Conservation (phyloP, 2,888 invertebrate species). For the Diachrysia chrysitis region DNA sequence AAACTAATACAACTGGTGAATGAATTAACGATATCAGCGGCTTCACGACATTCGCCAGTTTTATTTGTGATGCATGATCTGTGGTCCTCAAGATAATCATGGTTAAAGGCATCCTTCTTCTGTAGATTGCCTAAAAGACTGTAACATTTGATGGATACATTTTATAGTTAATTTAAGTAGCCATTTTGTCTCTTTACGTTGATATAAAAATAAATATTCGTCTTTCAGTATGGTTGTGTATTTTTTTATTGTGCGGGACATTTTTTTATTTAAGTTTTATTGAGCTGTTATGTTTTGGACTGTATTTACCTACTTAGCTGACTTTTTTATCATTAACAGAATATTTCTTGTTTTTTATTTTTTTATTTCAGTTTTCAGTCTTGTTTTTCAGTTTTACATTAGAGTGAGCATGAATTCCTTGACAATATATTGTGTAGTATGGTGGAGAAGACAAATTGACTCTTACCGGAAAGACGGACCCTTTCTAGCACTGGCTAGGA, state of each 20-base stretch:
- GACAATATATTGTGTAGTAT: too few relatives aligned
- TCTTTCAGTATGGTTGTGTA: constrained; percentile 48
- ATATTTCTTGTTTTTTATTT: too few relatives aligned
- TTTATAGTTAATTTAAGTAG: constrained; percentile 58
- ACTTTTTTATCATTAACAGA: not conserved
- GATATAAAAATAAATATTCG: constrained; percentile 48
- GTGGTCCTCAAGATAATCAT: constrained; percentile 67
- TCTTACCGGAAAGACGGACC: too few relatives aligned
- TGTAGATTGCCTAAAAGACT: constrained; percentile 49
- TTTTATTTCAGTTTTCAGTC: too few relatives aligned
- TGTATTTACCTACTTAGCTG: not conserved
- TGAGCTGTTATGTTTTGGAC: not conserved
- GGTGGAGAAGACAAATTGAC: too few relatives aligned
- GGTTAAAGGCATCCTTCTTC: constrained; percentile 62
- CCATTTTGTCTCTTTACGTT: constrained; percentile 48
- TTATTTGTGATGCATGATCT: constrained; percentile 37
- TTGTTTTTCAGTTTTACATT: too few relatives aligned
- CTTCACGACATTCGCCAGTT: too few relatives aligned
- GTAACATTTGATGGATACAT: constrained; percentile 48
- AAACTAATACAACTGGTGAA: too few relatives aligned
- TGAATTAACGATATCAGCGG: too few relatives aligned
- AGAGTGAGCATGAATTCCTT: too few relatives aligned
- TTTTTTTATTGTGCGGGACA: constrained; percentile 52
- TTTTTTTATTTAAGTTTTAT: constrained; percentile 28
- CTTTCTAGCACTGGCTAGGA: too few relatives aligned